Evolutionary conservation across 2,113 vertebrate genomes (phyloP), one percentile per base, ranked within the genome.

Genomic region (Morone chrysops): DNA sequence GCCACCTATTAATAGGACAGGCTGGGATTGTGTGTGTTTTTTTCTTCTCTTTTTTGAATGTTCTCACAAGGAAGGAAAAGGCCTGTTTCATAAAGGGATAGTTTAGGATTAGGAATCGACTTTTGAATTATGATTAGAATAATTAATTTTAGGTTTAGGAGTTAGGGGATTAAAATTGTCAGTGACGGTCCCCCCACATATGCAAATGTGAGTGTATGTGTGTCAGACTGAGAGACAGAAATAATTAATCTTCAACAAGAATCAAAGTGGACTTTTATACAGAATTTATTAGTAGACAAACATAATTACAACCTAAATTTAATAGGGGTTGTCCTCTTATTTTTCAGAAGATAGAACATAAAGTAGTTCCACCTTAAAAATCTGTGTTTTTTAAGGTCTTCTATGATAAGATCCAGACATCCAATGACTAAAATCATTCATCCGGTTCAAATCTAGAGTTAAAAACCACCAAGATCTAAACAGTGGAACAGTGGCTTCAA

Each of bases 1-100:
- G 90, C 66, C 71, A 57, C 57, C 80, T 84, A 90, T 92, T 94
- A 95, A 95, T 93, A 94, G 88, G 83, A 84, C 54, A 76, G 72
- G 74, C 66, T 70, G 48, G 20, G 59, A n/a, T n/a, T 81, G 48
- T 63, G 75, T 59, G 18, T 25, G 8, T 56, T 25, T 25, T 25
- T 25, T 25, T 25, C 25, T 25, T 45, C 12, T 25, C 11, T 72
- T 73, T 56, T 41, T 66, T 12, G 62, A 22, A 25, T 60, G 12
- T 59, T 25, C 22, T 45, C 22, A 53, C 11, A 50, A 61, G 31
- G 53, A 57, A 6, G 18, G 36, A 22, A 6, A 51, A 53, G 16
- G 17, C 12, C 36, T 8, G 18, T 20, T 38, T 4, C 48, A 53
- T 20, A 5, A 53, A n/a, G 38, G 14, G 8, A 40, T 40, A 20